Percentiles rank a stretch among this genome's conserved stretches.
phyloP scores from a whole-genome alignment of 2,113 vertebrate species.

The Otus sunia region DNA sequence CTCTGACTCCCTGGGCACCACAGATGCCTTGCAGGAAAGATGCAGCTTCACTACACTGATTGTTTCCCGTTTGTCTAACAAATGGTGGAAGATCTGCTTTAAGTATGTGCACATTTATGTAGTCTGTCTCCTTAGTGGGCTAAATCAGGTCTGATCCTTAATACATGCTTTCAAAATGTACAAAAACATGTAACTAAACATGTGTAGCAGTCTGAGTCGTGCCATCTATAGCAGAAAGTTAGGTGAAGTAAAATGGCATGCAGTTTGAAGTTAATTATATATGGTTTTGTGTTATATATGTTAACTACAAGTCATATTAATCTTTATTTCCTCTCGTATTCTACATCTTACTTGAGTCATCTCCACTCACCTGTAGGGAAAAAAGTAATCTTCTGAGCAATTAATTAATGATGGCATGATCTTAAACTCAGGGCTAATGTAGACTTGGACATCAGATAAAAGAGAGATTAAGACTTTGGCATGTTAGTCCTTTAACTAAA shows the following conservation, averaged over 20 bases:
- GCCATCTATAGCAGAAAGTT: background rate
- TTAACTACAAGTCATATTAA: background rate
- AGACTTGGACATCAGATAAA: background rate
- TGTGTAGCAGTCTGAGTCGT: background rate
- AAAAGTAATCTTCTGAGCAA: background rate
- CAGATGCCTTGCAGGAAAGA: background rate
- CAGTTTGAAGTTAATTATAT: background rate
- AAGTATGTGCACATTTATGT: background rate
- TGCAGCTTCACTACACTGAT: background rate
- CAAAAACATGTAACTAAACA: background rate
- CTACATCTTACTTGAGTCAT: background rate
- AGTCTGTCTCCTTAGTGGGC: background rate
- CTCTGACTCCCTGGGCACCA: background rate
- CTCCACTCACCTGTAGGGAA: background rate
- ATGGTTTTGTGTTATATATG: background rate
- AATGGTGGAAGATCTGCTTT: background rate
- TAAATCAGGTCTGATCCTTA: background rate
- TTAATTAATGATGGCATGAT: background rate
- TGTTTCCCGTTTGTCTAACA: background rate
- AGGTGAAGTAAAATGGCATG: background rate
- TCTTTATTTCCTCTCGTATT: background rate
- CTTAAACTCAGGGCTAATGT: background rate
- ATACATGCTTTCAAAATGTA: background rate
- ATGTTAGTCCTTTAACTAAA: background rate
- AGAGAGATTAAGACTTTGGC: background rate